Evolutionary conservation across 2,113 vertebrate species (phyloP), one percentile per base, ranked within the genome.

Genomic region (Phaetusa simplex): DNA sequence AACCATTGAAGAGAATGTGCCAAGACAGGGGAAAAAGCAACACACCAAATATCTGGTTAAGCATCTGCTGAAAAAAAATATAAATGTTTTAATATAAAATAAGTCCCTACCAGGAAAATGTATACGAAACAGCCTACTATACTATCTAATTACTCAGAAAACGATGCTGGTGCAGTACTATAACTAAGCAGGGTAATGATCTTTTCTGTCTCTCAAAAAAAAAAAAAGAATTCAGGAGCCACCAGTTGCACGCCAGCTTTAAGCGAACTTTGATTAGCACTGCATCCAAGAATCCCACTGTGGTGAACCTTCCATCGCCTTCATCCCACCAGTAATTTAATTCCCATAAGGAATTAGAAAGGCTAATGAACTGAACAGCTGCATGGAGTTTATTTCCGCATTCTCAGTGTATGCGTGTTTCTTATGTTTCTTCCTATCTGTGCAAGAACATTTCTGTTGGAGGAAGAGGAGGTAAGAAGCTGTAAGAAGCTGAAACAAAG

Each of bases 31-130:
- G 34, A 82, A 90, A 96, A 96, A 78, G 58, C 55, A 42, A 56
- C 27, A 86, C 21, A 79, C 8, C n/a, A 71, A 45, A 52, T 34
- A 66, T 83, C 84, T 92, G 82, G 38, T 85, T 49, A 81, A 70
- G 83, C 69, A 86, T 71, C 69, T 92, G 62, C 49, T 91, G 20
- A 27, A 30, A 30, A 50, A 21, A 76, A 67, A 43, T 81, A 71
- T 69, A 91, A 61, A 93, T 64, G 80, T 90, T 93, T 80, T 88
- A 94, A 88, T 82, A 81, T 77, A 77, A 97, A 97, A 79, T 40
- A 92, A 92, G 50, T 91, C 34, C 70, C 43, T 89, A 88, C 50
- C 73, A 93, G 67, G 65, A 93, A 96, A 97, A 94, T 49, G 83
- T 85, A 96, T 32, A 95, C 92, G 82, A 26, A 64, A 8, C 23